phyloP scores from a whole-genome alignment of 2,797 vertebrate species.

The Lindbergichthys nudifrons region DNA sequence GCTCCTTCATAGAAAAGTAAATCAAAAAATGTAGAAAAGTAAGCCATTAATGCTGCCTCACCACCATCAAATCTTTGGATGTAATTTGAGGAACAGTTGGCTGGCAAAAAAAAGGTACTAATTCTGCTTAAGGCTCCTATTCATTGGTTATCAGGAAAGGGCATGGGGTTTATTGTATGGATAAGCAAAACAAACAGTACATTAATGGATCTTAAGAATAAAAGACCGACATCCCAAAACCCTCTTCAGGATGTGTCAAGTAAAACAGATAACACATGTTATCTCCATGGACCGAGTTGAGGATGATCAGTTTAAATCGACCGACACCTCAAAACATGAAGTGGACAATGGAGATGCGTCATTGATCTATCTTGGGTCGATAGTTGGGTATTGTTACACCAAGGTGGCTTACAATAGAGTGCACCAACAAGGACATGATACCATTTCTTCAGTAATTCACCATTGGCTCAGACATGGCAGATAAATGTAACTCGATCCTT shows the following conservation, averaged over 20 bases:
- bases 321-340: slow-evolving; percentile 4
- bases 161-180: not conserved
- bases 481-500: too few species aligned
- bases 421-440: not conserved
- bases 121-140: too few species aligned
- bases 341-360: not conserved
- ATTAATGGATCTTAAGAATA: not conserved
- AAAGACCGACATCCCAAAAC: not conserved
- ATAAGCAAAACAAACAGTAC: not conserved
- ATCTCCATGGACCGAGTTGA: not conserved
- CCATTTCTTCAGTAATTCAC: not conserved
- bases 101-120: not conserved
- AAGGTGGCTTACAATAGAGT: not conserved
- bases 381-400: slow-evolving; percentile 7
- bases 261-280: not conserved
- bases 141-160: not conserved
- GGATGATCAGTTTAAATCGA: slow-evolving; percentile 10
- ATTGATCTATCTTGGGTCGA: not conserved
- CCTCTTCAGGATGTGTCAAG: not conserved
- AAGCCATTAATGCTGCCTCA: slow-evolving; percentile 10
- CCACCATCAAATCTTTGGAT: slow-evolving; percentile 6
- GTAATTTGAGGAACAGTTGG: slow-evolving; percentile 12
- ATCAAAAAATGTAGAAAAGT: not conserved
- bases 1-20: not conserved
- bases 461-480: too few species aligned